Evolutionary conservation across 2,797 vertebrate species (phyloP), one percentile per base, ranked within the genome.

Genomic region (Dendrocincla fuliginosa): DNA sequence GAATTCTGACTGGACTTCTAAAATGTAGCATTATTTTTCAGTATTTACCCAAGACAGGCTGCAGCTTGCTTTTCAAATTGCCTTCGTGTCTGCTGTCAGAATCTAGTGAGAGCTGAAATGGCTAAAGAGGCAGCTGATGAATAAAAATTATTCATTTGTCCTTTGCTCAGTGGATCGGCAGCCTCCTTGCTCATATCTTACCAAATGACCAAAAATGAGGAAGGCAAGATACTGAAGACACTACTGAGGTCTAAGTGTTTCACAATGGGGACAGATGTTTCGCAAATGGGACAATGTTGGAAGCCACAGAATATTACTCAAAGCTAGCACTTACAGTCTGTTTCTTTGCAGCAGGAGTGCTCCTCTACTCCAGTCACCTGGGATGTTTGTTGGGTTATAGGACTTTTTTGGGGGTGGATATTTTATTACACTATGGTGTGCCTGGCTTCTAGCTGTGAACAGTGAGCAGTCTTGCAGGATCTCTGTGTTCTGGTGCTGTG

Each of bases 1-100:
- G 56, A 67, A 89, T 82, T 93, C 71, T 74, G 67, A 44, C 59
- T 47, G 56, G 49, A 87, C 19, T 92, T 35, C 16, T 89, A 78
- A 86, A 76, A 59, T 1, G 5, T 25, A 47, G 27, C 0, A 2
- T 73, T 93, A 69, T 87, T 82, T 92, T 77, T 41, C 17, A 47
- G 18, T 82, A 16, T 76, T 88, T 87, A 82, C 46, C 20, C 22
- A 67, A 70, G 71, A 83, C 64, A 70, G 27, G 46, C 44, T 67
- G 37, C 60, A 77, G 35, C 41, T 67, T 1, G 1, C 61, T 96
- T 88, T 88, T 86, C 37, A 68, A 78, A 68, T 88, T 88, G 18
- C 30, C 25, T 70, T 76, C 59, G 53, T 79, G 77, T 86, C 60
- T 87, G 39, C 32, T 64, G 61, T 41, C 67, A 84, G 44, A 28